A percentile compares a stretch with the other conserved stretches of the same genome.
These are phyloP conservation scores for Hydrocynus forskahlii DNA, from an alignment of 2,797 vertebrate genomes.

Conservation along the genomic window DNA sequence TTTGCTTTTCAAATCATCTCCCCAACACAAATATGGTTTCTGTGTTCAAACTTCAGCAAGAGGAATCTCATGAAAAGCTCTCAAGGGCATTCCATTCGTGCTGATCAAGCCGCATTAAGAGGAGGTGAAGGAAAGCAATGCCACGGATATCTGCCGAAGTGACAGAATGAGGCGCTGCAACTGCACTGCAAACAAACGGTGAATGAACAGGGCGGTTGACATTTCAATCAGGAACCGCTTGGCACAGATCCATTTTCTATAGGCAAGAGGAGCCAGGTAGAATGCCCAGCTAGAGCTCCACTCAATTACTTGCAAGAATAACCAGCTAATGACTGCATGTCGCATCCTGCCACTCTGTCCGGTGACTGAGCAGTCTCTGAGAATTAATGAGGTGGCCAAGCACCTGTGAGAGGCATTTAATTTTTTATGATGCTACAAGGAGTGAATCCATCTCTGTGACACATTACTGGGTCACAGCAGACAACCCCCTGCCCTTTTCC, in stretches of 20 bases:
- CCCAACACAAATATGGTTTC: conserved; percentile 10
- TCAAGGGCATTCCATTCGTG: conserved; percentile 9
- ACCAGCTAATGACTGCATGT: conserved; percentile 48
- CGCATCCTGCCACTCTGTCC: conserved; percentile 31
- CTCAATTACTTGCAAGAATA: conserved; percentile 55
- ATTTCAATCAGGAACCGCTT: conserved; percentile 24
- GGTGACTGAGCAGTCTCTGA: conserved; percentile 20
- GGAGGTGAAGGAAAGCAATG: background rate
- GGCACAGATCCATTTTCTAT: conserved; percentile 5
- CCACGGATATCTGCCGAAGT: background rate
- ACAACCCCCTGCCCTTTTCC: conserved; percentile 41
- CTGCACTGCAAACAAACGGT: background rate
- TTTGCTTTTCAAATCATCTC: conserved; percentile 22
- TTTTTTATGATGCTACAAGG: conserved; percentile 45
- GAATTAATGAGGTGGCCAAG: conserved; percentile 52
- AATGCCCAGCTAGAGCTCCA: conserved; percentile 21
- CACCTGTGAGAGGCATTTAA: conserved; percentile 49
- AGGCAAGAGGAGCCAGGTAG: conserved; percentile 8
- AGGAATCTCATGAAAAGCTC: background rate
- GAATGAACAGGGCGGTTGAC: conserved; percentile 20
- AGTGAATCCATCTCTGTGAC: conserved; percentile 48
- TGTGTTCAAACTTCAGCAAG: background rate
- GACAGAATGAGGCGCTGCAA: background rate
- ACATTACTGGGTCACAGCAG: conserved; percentile 36
- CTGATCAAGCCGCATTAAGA: background rate